Conservation (phyloP, 2,888 invertebrate genomes). For the Dendrolimus pini region DNA sequence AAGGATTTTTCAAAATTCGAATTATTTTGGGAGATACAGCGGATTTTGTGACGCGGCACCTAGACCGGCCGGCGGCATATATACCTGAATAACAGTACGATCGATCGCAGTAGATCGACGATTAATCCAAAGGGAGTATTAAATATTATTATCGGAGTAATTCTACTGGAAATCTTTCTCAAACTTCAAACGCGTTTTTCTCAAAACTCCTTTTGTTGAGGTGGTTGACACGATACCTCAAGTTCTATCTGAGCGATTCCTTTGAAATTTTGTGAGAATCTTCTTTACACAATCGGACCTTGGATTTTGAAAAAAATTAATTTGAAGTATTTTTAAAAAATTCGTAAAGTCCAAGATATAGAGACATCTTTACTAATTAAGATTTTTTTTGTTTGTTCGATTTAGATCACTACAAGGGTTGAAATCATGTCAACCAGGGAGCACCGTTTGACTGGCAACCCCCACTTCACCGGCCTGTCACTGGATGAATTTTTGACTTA, state of each 20-base stretch:
- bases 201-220: constrained; percentile 3
- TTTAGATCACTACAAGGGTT: too few relatives aligned
- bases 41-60: constrained; percentile 3
- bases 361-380: too few relatives aligned
- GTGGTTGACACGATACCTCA: constrained; percentile 3
- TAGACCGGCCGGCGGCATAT: not conserved
- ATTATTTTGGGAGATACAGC: constrained; percentile 3
- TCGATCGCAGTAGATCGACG: constrained; percentile 3
- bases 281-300: not conserved
- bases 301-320: too few relatives aligned
- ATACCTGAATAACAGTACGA: constrained; percentile 1
- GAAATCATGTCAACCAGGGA: too few relatives aligned
- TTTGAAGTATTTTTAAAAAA: too few relatives aligned
- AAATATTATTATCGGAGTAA: not conserved
- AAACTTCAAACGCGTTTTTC: constrained; percentile 4
- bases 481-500: too few relatives aligned
- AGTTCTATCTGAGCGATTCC: constrained; percentile 4
- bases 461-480: too few relatives aligned
- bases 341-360: too few relatives aligned
- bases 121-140: constrained; percentile 3
- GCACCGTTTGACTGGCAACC: too few relatives aligned
- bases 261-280: constrained; percentile 3
- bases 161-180: not conserved
- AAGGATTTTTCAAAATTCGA: constrained; percentile 5
- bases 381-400: too few relatives aligned